phyloP scores from a whole-genome alignment of 2,888 invertebrate genomes.

The Drosophila eohydei region DNA sequence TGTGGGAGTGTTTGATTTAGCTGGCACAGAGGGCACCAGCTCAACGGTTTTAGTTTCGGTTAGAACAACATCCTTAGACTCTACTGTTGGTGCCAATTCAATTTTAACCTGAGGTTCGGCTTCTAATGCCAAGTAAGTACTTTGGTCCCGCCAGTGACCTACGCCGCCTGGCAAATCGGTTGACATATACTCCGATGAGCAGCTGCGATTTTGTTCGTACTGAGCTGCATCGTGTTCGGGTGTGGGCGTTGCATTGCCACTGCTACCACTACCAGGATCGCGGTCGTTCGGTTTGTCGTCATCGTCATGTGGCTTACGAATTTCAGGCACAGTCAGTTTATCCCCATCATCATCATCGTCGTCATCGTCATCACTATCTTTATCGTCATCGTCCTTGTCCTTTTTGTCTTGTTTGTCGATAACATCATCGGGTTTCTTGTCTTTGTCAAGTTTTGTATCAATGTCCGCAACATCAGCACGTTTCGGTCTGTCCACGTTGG shows the following conservation, averaged over 20 bases:
- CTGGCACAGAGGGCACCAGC: constrained; percentile 44
- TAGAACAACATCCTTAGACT: constrained; percentile 53
- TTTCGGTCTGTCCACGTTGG: constrained; percentile 49
- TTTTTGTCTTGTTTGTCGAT: constrained; percentile 81
- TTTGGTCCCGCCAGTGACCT: constrained; percentile 92
- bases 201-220: constrained; percentile 75
- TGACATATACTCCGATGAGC: constrained; percentile 88
- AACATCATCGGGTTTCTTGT: constrained; percentile 59
- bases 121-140: constrained; percentile 90
- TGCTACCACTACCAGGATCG: constrained; percentile 88
- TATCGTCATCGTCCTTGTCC: constrained; percentile 85
- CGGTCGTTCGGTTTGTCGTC: constrained; percentile 87
- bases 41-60: constrained; percentile 62
- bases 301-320: constrained; percentile 81
- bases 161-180: constrained; percentile 92
- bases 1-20: constrained; percentile 24
- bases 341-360: constrained; percentile 84
- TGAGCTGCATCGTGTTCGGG: constrained; percentile 69
- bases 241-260: constrained; percentile 84
- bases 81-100: constrained; percentile 50
- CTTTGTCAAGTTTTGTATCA: constrained; percentile 59
- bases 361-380: constrained; percentile 87
- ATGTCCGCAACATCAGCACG: constrained; percentile 46
- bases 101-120: constrained; percentile 81
- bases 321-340: constrained; percentile 77